Percentiles rank a stretch among this genome's conserved stretches.
phyloP scores from a whole-genome alignment of 2,888 invertebrate species.

The Pseudococcus viburni region DNA sequence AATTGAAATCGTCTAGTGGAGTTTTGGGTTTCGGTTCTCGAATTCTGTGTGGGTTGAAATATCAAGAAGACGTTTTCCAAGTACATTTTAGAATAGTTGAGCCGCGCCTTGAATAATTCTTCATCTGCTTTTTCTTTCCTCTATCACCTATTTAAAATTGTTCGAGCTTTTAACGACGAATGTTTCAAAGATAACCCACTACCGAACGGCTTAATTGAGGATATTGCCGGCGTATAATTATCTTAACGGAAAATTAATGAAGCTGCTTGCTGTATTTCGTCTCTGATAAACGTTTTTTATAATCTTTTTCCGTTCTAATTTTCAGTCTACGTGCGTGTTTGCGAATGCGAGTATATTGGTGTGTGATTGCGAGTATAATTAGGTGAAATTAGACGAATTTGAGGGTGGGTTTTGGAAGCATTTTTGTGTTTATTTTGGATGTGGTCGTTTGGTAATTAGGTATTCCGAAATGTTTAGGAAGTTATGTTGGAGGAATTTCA shows the following conservation, averaged over 20 bases:
- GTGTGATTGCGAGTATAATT: too few species aligned
- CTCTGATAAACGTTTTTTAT: neutral
- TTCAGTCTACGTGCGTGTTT: neutral
- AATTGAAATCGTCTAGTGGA: neutral
- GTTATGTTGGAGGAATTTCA: too few species aligned
- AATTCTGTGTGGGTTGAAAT: neutral
- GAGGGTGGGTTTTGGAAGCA: too few species aligned
- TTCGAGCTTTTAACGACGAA: slow-evolving; percentile 1
- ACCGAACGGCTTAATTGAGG: slow-evolving; percentile 5
- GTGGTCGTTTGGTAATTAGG: too few species aligned
- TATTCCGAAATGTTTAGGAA: too few species aligned
- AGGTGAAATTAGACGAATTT: too few species aligned
- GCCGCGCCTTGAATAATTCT: neutral
- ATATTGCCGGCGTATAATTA: neutral
- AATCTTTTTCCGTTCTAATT: slow-evolving; percentile 16
- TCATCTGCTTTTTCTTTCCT: slow-evolving; percentile 3
- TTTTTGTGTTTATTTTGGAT: too few species aligned
- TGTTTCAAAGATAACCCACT: slow-evolving; percentile 1
- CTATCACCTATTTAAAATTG: slow-evolving; percentile 10
- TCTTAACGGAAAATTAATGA: slow-evolving; percentile 18
- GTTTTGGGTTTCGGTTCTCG: neutral
- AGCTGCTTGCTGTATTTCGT: neutral
- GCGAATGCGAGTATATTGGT: too few species aligned
- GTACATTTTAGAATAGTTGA: neutral
- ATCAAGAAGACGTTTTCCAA: neutral